Conservation (phyloP, 2,797 vertebrate genomes). For the Malacoraja senta region DNA sequence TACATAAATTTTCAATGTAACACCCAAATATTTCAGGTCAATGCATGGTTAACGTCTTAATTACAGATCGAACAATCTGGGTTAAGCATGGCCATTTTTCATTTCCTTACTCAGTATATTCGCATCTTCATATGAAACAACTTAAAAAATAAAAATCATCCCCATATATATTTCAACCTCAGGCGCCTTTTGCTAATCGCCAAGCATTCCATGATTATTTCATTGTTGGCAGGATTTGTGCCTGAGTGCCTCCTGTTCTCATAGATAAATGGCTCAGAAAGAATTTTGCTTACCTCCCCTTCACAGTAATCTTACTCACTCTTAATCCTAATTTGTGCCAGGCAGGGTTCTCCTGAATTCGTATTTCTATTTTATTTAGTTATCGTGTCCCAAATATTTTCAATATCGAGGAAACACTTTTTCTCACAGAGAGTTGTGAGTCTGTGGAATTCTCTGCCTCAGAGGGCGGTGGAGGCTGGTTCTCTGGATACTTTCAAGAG, state of each 20-base stretch:
- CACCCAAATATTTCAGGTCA: too few relatives aligned
- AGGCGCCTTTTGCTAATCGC: neutral
- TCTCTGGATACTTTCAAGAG: too few relatives aligned
- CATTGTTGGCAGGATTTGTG: slow-evolving; percentile 10
- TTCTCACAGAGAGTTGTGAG: too few relatives aligned
- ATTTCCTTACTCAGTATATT: neutral
- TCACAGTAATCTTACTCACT: neutral
- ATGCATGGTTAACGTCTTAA: too few relatives aligned
- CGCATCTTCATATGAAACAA: neutral
- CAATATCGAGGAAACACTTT: neutral
- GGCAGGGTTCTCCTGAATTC: neutral
- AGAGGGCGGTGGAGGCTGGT: too few relatives aligned
- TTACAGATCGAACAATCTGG: neutral
- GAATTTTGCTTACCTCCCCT: neutral
- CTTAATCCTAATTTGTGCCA: neutral
- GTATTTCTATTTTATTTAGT: neutral
- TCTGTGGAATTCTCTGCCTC: too few relatives aligned
- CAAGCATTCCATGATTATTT: neutral
- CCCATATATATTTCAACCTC: neutral
- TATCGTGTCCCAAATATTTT: neutral
- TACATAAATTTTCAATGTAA: too few relatives aligned
- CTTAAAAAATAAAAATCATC: neutral
- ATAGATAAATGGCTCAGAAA: slow-evolving; percentile 30
- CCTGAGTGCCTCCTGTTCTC: neutral
- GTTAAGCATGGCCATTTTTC: neutral